Evolutionary conservation across 2,797 vertebrate species (phyloP).

Genomic region (Bryconaethiops microstoma): DNA sequence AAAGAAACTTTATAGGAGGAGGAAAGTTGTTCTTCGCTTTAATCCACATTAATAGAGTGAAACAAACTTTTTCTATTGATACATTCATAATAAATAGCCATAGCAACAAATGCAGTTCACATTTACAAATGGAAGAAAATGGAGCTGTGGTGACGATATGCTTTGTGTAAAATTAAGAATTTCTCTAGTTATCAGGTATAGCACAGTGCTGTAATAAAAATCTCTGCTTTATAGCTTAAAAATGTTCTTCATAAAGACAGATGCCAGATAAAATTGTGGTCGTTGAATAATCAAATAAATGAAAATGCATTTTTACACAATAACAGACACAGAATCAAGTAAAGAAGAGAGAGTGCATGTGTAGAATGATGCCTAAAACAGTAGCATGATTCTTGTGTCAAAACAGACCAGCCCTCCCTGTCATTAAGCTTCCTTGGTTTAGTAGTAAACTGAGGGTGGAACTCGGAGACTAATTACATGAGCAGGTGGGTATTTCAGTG

Average conservation of each 20-base stretch:
- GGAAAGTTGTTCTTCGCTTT: not conserved
- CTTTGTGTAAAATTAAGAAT: too few relatives aligned
- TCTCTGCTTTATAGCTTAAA: not conserved
- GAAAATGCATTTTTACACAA: not conserved
- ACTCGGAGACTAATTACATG: conserved; percentile 61
- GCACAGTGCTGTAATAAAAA: too few relatives aligned
- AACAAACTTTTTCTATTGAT: not conserved
- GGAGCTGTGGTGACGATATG: too few relatives aligned
- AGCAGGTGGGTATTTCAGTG: conserved; percentile 54
- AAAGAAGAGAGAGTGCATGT: conserved; percentile 24
- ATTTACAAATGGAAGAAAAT: too few relatives aligned
- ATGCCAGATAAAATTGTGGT: not conserved
- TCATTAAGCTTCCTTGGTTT: conserved; percentile 67
- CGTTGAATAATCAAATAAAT: too few relatives aligned
- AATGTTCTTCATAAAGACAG: not conserved
- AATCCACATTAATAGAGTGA: not conserved
- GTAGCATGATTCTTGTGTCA: conserved; percentile 61
- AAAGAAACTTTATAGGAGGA: not conserved
- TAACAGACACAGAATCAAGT: not conserved
- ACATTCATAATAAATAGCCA: too few relatives aligned
- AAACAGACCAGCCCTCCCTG: conserved; percentile 64
- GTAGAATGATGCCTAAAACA: conserved; percentile 57
- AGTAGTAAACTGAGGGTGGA: conserved; percentile 65
- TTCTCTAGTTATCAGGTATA: too few relatives aligned
- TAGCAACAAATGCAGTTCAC: too few relatives aligned